A percentile compares a stretch with the other conserved stretches of the same genome.
Evolutionary conservation across 2,797 vertebrate species (phyloP).

Genomic region (Scarus forsteni): DNA sequence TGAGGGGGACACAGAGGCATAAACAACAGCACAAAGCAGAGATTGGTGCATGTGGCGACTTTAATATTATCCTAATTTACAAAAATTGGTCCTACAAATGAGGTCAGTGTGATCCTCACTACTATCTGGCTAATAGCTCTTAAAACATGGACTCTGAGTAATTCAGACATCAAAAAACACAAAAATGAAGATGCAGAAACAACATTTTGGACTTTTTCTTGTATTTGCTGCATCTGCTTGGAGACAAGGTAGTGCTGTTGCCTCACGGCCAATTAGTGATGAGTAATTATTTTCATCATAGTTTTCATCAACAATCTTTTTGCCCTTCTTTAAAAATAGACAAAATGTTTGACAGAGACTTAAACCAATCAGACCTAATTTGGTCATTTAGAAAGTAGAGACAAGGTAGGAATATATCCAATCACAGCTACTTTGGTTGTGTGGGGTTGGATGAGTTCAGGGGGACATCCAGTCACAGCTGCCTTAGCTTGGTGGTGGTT

Average conservation of each 20-base stretch:
- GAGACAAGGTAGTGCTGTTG: slow-evolving; percentile 37
- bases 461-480: no score
- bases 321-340: no score
- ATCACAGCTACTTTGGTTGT: no score
- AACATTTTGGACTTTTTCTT: slow-evolving; percentile 43
- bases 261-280: no score
- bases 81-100: slow-evolving; percentile 51
- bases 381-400: no score
- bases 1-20: slow-evolving; percentile 17
- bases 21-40: slow-evolving; percentile 36
- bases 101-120: slow-evolving; percentile 49
- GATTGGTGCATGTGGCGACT: slow-evolving; percentile 25
- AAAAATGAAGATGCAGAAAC: slow-evolving; percentile 23
- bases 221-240: slow-evolving; percentile 44
- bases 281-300: no score
- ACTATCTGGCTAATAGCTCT: slow-evolving; percentile 20
- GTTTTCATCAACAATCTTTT: no score
- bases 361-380: no score
- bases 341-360: no score
- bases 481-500: no score
- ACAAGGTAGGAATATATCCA: no score
- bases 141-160: slow-evolving; percentile 47
- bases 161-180: slow-evolving; percentile 44
- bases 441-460: no score
- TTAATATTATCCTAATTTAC: slow-evolving; percentile 38